Percentiles rank a stretch among this genome's conserved stretches.
phyloP scores from a whole-genome alignment of 2,113 vertebrate genomes.

The Rhinogobius similis region DNA sequence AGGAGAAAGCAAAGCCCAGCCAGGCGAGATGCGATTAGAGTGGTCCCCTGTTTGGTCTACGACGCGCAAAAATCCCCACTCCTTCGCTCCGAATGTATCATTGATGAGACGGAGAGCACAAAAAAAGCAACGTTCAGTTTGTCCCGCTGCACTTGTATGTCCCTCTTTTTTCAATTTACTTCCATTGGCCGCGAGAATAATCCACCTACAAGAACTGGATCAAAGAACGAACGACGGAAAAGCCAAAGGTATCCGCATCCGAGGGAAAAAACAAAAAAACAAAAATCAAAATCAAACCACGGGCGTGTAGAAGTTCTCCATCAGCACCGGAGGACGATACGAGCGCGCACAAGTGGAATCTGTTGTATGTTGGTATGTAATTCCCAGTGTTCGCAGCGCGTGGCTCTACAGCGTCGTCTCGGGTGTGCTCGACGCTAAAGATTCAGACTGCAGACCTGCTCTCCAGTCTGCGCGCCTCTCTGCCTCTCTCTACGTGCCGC shows the following conservation, averaged over 20 bases:
- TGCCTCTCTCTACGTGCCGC: slow-evolving; percentile 43
- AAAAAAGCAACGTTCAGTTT: slow-evolving; percentile 44
- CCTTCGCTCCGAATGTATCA: slow-evolving; percentile 37
- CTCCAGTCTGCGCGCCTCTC: slow-evolving; percentile 54
- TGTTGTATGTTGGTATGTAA: slow-evolving; percentile 39
- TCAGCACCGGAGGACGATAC: slow-evolving; percentile 39
- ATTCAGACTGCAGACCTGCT: slow-evolving; percentile 76
- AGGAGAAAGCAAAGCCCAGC: slow-evolving; percentile 20
- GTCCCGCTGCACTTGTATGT: slow-evolving; percentile 40
- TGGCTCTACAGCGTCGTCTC: slow-evolving; percentile 63
- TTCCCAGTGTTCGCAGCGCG: slow-evolving; percentile 55
- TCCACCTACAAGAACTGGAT: slow-evolving; percentile 57
- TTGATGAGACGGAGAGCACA: slow-evolving; percentile 26
- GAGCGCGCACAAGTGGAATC: slow-evolving; percentile 29
- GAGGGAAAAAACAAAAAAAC: slow-evolving; percentile 7
- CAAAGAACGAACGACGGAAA: slow-evolving; percentile 26
- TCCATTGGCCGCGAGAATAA: slow-evolving; percentile 59
- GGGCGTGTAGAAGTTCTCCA: slow-evolving; percentile 64
- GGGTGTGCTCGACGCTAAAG: slow-evolving; percentile 66
- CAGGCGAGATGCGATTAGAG: slow-evolving; percentile 42
- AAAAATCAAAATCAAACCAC: slow-evolving; percentile 10
- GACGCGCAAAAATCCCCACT: slow-evolving; percentile 39
- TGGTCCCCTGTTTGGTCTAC: slow-evolving; percentile 50
- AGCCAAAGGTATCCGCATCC: slow-evolving; percentile 49
- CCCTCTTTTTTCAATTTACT: slow-evolving; percentile 29